Evolutionary conservation across 1,140 invertebrate species (phyloP).

Genomic region (Phocides pigmalion): DNA sequence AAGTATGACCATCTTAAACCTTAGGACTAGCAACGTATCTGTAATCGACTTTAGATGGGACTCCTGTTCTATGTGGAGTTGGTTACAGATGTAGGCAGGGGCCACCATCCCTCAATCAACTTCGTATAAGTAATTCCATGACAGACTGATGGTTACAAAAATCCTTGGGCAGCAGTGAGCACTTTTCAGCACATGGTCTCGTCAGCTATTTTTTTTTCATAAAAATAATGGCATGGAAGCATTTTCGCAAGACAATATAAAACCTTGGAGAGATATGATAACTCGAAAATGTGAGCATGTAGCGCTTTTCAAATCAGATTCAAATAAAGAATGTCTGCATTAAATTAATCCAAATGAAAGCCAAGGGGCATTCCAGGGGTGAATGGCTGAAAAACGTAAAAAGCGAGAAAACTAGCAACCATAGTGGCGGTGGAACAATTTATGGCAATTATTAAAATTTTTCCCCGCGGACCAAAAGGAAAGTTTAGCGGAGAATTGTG

Average conservation of each 20-base stretch:
- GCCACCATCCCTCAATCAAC: too few species aligned
- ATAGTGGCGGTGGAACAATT: constrained; percentile 47
- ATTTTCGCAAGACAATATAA: constrained; percentile 23
- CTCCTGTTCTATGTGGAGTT: too few species aligned
- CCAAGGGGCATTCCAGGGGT: not conserved
- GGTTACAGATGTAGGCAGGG: too few species aligned
- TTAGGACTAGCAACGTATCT: too few species aligned
- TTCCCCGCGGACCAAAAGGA: constrained; percentile 47
- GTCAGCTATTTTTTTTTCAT: too few species aligned
- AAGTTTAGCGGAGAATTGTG: constrained; percentile 52
- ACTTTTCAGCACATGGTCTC: too few species aligned
- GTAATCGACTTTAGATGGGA: too few species aligned
- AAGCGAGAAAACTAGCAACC: constrained; percentile 39
- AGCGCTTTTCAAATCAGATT: constrained; percentile 40
- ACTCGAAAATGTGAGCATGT: constrained; percentile 40
- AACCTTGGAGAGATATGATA: constrained; percentile 25
- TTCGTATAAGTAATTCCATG: too few species aligned
- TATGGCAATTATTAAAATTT: constrained; percentile 63
- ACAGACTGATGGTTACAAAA: too few species aligned
- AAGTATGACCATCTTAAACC: too few species aligned
- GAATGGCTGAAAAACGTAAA: constrained; percentile 38
- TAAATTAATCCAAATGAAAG: constrained; percentile 32
- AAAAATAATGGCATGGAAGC: too few species aligned
- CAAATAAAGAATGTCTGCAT: constrained; percentile 34
- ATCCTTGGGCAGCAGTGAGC: too few species aligned